phyloP scores from a whole-genome alignment of 2,888 invertebrate genomes.

The Thereva unica region DNA sequence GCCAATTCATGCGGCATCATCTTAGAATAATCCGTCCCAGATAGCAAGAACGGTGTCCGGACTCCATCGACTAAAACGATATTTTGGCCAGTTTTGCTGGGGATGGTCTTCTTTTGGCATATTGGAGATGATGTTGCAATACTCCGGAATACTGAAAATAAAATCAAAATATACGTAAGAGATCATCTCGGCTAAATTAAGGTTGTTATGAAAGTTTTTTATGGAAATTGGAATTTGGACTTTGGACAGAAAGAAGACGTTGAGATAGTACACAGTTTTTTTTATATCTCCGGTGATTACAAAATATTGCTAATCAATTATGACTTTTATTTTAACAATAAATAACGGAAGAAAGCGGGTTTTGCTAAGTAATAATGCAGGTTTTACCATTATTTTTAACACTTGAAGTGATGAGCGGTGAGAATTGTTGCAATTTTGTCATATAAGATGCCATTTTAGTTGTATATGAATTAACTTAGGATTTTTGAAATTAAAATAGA shows the following conservation, averaged over 20 bases:
- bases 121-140: constrained; percentile 42
- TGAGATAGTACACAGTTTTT: not conserved
- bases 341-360: not conserved
- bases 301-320: not conserved
- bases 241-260: constrained; percentile 34
- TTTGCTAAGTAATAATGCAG: not conserved
- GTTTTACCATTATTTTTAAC: constrained; percentile 36
- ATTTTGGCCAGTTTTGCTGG: constrained; percentile 62
- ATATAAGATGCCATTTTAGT: constrained; percentile 35
- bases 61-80: constrained; percentile 97
- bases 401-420: constrained; percentile 34
- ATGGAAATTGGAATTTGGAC: constrained; percentile 39
- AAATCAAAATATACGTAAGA: constrained; percentile 18
- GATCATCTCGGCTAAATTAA: constrained; percentile 5
- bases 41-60: constrained; percentile 91
- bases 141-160: constrained; percentile 42
- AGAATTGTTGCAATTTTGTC: constrained; percentile 33
- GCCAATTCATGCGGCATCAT: constrained; percentile 97
- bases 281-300: not conserved
- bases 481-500: not conserved
- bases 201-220: constrained; percentile 18
- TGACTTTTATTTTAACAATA: not conserved
- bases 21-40: constrained; percentile 90
- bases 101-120: constrained; percentile 43
- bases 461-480: not conserved